A percentile compares a stretch with the other conserved stretches of the same genome.
phyloP scores from a whole-genome alignment of 2,113 vertebrate genomes.

The Paracanthobrama guichenoti region DNA sequence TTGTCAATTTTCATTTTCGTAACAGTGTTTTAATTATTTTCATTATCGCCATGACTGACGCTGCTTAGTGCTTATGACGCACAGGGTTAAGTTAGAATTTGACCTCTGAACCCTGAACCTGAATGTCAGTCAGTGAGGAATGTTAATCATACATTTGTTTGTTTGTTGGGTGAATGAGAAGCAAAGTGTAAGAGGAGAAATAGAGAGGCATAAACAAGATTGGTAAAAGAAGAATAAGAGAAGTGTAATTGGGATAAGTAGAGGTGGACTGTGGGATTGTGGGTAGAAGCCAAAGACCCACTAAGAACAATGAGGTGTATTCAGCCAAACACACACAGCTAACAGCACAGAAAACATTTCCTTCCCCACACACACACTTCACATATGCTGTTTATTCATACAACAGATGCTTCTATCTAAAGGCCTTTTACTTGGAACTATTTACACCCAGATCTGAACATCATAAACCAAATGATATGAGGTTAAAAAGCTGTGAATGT shows the following conservation, averaged over 20 bases:
- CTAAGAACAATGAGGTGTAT: constrained; percentile 55
- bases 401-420: constrained; percentile 26
- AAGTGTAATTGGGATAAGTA: constrained; percentile 21
- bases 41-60: too few species aligned
- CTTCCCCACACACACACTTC: constrained; percentile 40
- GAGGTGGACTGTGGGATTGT: constrained; percentile 29
- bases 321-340: constrained; percentile 43
- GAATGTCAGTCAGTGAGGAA: constrained; percentile 38
- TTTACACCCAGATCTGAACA: neutral
- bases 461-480: neutral
- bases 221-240: neutral
- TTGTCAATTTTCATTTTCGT: too few species aligned
- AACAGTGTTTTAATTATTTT: too few species aligned
- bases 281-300: constrained; percentile 41
- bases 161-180: constrained; percentile 9
- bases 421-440: neutral
- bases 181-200: constrained; percentile 34
- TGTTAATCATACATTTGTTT: constrained; percentile 50
- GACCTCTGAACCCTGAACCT: constrained; percentile 29
- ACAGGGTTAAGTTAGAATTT: constrained; percentile 5
- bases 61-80: neutral
- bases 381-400: constrained; percentile 38
- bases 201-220: constrained; percentile 10
- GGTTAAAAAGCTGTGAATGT: neutral
- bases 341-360: constrained; percentile 41